Conservation (phyloP, 2,113 vertebrate genomes). For the Perca fluviatilis region DNA sequence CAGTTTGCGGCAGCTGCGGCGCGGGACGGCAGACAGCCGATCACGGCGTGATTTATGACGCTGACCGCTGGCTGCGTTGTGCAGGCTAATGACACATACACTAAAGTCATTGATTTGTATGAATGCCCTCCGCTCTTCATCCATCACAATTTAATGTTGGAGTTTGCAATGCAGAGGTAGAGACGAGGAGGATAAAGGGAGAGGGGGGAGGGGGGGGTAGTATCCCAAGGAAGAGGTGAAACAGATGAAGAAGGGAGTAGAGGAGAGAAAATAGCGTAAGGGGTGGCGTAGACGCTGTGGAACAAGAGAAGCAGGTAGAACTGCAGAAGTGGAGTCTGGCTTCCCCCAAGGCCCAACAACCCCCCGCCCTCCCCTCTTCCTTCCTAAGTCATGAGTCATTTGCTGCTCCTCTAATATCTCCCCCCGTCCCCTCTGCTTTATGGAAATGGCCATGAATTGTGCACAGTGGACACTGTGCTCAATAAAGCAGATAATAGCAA, state of each 20-base stretch:
- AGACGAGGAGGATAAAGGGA: conserved; percentile 20
- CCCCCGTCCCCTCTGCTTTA: conserved; percentile 85
- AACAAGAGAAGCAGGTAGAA: conserved; percentile 77
- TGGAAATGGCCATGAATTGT: conserved; percentile 88
- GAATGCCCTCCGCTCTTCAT: conserved; percentile 99
- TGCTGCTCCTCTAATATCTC: conserved; percentile 90
- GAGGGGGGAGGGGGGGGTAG: not conserved
- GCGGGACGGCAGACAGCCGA: conserved; percentile 95
- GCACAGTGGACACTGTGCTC: conserved; percentile 88
- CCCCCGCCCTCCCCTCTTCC: not conserved
- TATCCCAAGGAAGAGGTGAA: conserved; percentile 23
- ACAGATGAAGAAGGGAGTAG: conserved; percentile 1
- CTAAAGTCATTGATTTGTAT: conserved; percentile 99
- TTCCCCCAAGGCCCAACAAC: conserved; percentile 73
- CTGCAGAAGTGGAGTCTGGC: conserved; percentile 84
- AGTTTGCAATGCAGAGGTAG: conserved; percentile 97
- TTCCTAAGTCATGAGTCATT: conserved; percentile 91
- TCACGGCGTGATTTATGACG: conserved; percentile 99
- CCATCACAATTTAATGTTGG: conserved; percentile 99
- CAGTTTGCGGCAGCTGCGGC: conserved; percentile 86
- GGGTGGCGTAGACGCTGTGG: not conserved
- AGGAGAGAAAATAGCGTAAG: not conserved
- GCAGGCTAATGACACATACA: conserved; percentile 99
- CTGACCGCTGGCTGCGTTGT: conserved; percentile 99
- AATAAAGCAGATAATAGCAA: conserved; percentile 86